Percentiles rank a stretch among this genome's conserved stretches.
Conservation (phyloP, 2,797 vertebrate genomes). For the Tragelaphus oryx region DNA sequence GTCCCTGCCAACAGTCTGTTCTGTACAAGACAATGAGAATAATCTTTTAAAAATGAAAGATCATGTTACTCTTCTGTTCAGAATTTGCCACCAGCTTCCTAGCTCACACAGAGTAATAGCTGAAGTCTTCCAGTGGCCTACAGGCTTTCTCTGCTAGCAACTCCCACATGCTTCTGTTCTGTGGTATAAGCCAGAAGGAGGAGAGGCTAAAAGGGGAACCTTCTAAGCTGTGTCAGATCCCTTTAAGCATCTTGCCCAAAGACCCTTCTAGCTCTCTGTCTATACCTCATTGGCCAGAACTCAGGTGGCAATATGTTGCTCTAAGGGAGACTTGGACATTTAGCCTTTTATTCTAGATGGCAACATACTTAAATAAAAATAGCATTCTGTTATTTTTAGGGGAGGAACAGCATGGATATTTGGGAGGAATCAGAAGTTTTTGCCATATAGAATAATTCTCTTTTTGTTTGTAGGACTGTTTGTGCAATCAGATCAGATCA, state of each 20-base stretch:
- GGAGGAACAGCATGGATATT: not conserved
- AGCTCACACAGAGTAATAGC: not conserved
- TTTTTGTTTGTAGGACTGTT: not conserved
- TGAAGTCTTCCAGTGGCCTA: not conserved
- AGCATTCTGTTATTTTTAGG: not conserved
- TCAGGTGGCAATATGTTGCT: not conserved
- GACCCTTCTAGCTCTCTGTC: not conserved
- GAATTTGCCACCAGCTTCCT: not conserved
- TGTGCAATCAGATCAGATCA: too few relatives aligned
- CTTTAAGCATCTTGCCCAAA: not conserved
- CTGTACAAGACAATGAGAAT: not conserved
- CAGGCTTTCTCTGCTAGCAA: not conserved
- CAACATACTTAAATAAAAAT: not conserved
- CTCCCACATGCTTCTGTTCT: not conserved
- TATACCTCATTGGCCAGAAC: not conserved
- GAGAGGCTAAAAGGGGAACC: not conserved
- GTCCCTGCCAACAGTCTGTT: not conserved
- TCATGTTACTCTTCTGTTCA: not conserved
- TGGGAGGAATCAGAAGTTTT: not conserved
- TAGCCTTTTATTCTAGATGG: conserved; percentile 18
- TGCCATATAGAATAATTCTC: not conserved
- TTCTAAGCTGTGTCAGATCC: not conserved
- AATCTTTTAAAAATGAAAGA: not conserved
- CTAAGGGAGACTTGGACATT: not conserved
- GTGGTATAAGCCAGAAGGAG: not conserved